Percentiles rank a stretch among this genome's conserved stretches.
Evolutionary conservation across 2,797 vertebrate species (phyloP).

Genomic region (Mormyrops boulengeri): DNA sequence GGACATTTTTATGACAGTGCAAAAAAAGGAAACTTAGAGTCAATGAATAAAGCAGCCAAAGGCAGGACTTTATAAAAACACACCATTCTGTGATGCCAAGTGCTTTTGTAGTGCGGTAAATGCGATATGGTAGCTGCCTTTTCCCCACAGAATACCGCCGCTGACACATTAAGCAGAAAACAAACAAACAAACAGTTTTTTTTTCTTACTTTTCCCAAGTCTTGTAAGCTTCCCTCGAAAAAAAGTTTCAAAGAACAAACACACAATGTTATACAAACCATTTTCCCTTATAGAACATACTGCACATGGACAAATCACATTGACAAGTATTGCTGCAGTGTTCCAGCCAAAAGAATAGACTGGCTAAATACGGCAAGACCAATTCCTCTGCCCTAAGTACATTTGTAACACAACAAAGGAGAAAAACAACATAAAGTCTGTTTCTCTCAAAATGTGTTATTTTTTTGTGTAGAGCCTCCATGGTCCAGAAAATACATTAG

Average conservation of each 20-base stretch:
- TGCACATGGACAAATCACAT: constrained; percentile 1
- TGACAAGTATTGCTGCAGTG: neutral
- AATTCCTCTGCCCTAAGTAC: neutral
- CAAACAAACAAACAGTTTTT: neutral
- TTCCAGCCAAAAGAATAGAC: neutral
- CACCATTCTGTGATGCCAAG: neutral
- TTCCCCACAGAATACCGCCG: neutral
- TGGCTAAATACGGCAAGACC: neutral
- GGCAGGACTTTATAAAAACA: neutral
- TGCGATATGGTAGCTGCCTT: neutral
- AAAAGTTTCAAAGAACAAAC: neutral
- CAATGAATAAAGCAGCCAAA: neutral
- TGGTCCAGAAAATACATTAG: neutral
- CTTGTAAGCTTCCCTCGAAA: neutral
- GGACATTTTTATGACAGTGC: neutral
- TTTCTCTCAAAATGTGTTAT: neutral
- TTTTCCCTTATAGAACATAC: neutral
- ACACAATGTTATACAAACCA: neutral
- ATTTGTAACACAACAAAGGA: neutral
- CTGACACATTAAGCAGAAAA: constrained; percentile 10
- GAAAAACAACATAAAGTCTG: neutral
- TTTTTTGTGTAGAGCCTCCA: neutral
- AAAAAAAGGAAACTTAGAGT: neutral
- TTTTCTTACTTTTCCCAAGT: neutral
- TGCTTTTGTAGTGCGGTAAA: neutral